These are phyloP conservation scores for Cuniculus paca DNA, from an alignment of 2,797 vertebrate species.

Conservation along the genomic window DNA sequence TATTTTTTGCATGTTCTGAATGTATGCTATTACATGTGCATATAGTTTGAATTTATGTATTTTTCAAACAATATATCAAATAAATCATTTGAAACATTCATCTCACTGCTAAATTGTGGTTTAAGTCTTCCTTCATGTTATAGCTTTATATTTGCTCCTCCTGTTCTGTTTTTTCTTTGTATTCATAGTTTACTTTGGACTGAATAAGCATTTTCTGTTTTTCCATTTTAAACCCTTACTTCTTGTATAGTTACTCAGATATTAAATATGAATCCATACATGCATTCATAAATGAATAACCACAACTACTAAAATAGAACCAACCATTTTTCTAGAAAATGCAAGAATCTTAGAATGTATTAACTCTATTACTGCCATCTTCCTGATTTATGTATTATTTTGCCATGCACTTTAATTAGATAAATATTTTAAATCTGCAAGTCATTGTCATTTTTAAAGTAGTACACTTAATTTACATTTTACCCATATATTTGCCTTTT, in stretches of 20 bases:
- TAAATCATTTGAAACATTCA: neutral
- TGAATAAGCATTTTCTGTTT: neutral
- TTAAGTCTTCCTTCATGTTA: neutral
- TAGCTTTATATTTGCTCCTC: neutral
- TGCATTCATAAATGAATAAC: neutral
- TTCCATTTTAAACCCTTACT: neutral
- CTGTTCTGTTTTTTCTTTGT: neutral
- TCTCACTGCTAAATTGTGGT: neutral
- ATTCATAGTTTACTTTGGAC: neutral
- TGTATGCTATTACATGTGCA: neutral
- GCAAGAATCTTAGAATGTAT: neutral
- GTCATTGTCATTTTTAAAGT: neutral
- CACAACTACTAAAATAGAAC: neutral
- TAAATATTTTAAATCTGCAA: conserved; percentile 19
- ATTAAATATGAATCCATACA: neutral
- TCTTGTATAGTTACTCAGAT: neutral
- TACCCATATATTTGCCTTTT: neutral
- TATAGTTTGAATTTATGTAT: neutral
- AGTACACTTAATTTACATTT: neutral
- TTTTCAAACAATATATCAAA: neutral
- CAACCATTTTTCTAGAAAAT: neutral
- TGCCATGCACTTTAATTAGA: neutral
- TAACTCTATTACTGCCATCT: neutral
- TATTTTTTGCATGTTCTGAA: neutral
- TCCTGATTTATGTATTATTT: neutral